Base-by-base conservation (phyloP, 2,113 vertebrate genomes). In the Xerus inauris region DNA sequence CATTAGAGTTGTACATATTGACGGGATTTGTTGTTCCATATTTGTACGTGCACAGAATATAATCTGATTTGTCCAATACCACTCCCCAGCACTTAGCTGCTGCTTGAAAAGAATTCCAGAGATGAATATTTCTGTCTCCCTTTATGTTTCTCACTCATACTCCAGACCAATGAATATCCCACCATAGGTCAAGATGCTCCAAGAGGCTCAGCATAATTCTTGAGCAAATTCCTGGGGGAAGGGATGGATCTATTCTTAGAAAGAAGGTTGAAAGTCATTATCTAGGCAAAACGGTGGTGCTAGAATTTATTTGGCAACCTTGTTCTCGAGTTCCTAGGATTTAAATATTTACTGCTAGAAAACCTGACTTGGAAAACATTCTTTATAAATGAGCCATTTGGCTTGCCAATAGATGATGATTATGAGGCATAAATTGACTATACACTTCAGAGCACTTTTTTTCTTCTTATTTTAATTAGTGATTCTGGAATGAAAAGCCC, bases 401-500 rank as follows among this genome's bases (percentile, higher is more conserved):
- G 86, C 91, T 86, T 89, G 65, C 67, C 94, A 94, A 86, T 83
- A 86, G 67, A 89, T 91, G 67, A 94, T 95, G 67, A 94, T 96
- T 94, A 91, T 65, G 86, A 91, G 80, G 93, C 77, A 96, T 93
- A 96, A 91, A 87, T 83, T 75, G 54, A 94, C 54, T 96, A 54
- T 67, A 59, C 4, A 85, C 38, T 95, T 97, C 67, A 87, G 64
- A 95, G 64, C 45, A 91, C 54, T 87, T 96, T 96, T 96, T 94
- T 95, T 42, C 64, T 83, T 72, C 47, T 67, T 91, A 71, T 95
- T 95, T 96, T 96, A 98, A 98, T 96, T 97, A 96, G 91, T 69
- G 49, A 95, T 94, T 81, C 69, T 95, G 75, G 57, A 94, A 95
- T 97, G 67, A 96, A 96, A 95, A 54, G 73, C 67, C 57, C 49